These are phyloP conservation scores for Leptinotarsa rubiginosa DNA, from an alignment of 2,888 invertebrate genomes.

Conservation along the genomic window DNA sequence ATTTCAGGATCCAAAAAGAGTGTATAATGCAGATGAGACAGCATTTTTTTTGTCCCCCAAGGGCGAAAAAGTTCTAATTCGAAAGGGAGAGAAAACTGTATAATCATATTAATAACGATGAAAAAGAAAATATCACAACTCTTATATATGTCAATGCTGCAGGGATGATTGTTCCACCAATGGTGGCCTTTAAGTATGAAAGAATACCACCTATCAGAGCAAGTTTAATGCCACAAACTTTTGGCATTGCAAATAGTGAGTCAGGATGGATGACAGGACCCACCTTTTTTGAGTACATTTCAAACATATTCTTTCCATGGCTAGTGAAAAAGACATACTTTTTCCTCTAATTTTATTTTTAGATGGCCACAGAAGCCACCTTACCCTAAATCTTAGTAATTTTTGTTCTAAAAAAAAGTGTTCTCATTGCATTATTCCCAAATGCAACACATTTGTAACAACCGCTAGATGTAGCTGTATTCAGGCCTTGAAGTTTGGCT, in stretches of 20 bases:
- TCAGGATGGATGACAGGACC: constrained; percentile 64
- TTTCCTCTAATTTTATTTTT: constrained; percentile 20
- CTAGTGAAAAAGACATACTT: constrained; percentile 26
- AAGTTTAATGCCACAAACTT: constrained; percentile 4
- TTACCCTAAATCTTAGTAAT: constrained; percentile 23
- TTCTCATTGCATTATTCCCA: constrained; percentile 28
- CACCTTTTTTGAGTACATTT: constrained; percentile 61
- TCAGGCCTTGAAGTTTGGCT: constrained; percentile 27
- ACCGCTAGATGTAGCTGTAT: constrained; percentile 24
- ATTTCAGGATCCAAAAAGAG: constrained; percentile 9
- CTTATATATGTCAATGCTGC: constrained; percentile 12
- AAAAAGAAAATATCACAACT: constrained; percentile 15
- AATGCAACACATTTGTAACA: constrained; percentile 23
- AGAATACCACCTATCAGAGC: constrained; percentile 7
- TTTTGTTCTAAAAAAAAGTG: constrained; percentile 29
- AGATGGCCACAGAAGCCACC: constrained; percentile 14
- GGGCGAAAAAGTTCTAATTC: constrained; percentile 20
- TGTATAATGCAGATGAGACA: constrained; percentile 14
- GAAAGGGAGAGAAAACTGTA: constrained; percentile 17
- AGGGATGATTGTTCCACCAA: constrained; percentile 20
- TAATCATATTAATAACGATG: constrained; percentile 11
- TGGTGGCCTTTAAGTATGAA: no score
- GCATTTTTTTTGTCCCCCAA: constrained; percentile 15
- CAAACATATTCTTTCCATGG: constrained; percentile 58
- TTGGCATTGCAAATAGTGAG: constrained; percentile 42